Conservation (phyloP, 2,797 vertebrate species). For the Columba guinea region DNA sequence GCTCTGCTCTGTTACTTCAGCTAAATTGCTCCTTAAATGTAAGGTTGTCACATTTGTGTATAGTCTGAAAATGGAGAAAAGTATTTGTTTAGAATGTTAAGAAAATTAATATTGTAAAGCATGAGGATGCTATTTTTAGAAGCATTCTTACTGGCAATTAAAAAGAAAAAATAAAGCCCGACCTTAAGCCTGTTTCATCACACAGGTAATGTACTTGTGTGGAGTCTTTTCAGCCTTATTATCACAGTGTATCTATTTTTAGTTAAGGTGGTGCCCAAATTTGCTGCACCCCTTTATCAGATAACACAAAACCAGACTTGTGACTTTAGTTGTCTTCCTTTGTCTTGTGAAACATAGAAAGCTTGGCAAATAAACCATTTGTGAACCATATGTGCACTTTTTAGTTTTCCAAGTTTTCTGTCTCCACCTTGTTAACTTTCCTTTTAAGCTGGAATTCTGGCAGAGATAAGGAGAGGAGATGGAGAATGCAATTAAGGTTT, state of each 20-base stretch:
- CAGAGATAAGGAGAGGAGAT: background rate
- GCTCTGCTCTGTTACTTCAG: background rate
- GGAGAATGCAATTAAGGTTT: background rate
- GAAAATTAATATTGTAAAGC: background rate
- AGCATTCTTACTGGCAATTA: background rate
- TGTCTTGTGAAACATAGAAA: background rate
- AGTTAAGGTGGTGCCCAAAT: background rate
- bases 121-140: background rate
- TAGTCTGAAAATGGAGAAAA: background rate
- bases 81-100: background rate
- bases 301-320: background rate
- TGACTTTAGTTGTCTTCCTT: background rate
- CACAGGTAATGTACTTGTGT: background rate
- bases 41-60: background rate
- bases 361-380: background rate
- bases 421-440: background rate
- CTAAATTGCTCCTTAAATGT: slow-evolving; percentile 2
- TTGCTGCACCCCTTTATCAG: background rate
- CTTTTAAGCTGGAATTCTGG: background rate
- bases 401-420: background rate
- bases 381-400: background rate
- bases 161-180: background rate
- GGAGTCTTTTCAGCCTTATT: background rate
- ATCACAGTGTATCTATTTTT: slow-evolving; percentile 2
- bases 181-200: background rate